These are phyloP conservation scores for Phoebastria nigripes DNA, from an alignment of 2,797 vertebrate genomes.

Conservation along the genomic window DNA sequence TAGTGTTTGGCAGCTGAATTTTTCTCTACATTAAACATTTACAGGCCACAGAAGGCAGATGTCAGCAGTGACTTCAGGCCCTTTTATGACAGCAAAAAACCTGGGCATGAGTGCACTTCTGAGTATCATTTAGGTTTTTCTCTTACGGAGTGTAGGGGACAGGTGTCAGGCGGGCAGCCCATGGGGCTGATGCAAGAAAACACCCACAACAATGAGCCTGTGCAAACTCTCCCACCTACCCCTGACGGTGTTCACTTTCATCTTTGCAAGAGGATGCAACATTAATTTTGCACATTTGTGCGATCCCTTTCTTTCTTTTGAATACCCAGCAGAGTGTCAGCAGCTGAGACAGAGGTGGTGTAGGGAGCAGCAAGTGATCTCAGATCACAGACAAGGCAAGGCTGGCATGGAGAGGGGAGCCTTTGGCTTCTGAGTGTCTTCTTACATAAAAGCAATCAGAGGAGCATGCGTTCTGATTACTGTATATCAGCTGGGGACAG, in stretches of 20 bases:
- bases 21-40: not conserved
- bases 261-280: not conserved
- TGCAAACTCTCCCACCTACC: not conserved
- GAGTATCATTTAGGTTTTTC: not conserved
- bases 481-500: not conserved
- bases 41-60: not conserved
- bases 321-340: not conserved
- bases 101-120: not conserved
- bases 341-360: too few species aligned
- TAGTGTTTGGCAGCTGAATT: not conserved
- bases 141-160: accelerated
- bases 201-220: not conserved
- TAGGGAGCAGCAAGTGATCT: accelerated
- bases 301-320: not conserved
- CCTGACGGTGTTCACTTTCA: accelerated
- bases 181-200: not conserved
- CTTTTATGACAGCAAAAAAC: not conserved
- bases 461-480: not conserved
- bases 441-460: not conserved
- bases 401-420: not conserved
- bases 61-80: not conserved
- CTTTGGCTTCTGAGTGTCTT: not conserved
- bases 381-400: too few species aligned
- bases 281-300: not conserved
- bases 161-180: accelerated